Evolutionary conservation across 30 jellyfish, hydroid and myxozoan species (phyloP), one percentile per base, ranked within the genome.

Genomic region (Aurelia aurita): DNA sequence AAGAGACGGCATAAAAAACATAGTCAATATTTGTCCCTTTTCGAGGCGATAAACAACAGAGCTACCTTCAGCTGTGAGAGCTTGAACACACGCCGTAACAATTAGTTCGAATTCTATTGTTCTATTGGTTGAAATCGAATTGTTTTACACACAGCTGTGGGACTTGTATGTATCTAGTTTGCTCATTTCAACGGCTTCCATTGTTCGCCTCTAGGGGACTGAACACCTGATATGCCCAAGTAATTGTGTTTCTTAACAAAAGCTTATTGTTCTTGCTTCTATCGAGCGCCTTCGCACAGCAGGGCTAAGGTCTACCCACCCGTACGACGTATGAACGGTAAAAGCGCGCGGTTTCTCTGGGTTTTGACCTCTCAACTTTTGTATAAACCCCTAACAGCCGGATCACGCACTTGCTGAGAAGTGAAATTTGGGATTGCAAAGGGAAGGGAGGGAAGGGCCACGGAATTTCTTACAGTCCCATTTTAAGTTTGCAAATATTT

Each of bases 61-160:
- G 57, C 39, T 54, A 58, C 71, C 51, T 39, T 72, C 84, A 72
- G 84, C 84, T 72, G 84, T 72, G 84, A 72, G 54, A 28, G 28
- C 73, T 28, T 72, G 84, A 49, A 72, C 84, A 39, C 84, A 72
- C 84, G 84, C 84, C 84, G 32, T 15, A 32, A 22, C 28, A 69
- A 69, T 69, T 69, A 63, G 66, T 47, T 18, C 28, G 26, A 20
- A 35, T 11, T 19, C 81, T 22, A 69, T 69, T 69, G 67, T 69
- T 18, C 18, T 32, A 69, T 69, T 69, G 71, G 69, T 54, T 21
- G 29, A 72, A 23, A 43, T 14, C 15, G 70, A 18, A 72, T 72
- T 72, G 84, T 51, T 22, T 1, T 22, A 63, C 72, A 13, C 84
- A 72, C 84, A 72, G 84, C 84, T 72, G 84, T 61, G 70, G 27